These are phyloP conservation scores for Idaea aversata DNA, from an alignment of 2,888 invertebrate genomes.

Conservation along the genomic window DNA sequence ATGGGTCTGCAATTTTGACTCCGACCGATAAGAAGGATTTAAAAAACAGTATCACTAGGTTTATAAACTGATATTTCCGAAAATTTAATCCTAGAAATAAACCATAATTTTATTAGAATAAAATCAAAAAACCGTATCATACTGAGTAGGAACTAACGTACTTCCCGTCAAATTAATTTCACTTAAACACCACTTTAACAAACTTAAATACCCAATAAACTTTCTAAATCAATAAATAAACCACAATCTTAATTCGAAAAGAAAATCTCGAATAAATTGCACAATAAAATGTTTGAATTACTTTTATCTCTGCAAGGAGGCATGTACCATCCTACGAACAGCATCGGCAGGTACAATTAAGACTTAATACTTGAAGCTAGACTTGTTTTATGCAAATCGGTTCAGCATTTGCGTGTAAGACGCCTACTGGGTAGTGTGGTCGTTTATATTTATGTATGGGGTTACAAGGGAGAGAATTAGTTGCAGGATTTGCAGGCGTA, in stretches of 20 bases:
- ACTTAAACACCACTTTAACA: neutral
- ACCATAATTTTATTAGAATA: too few species aligned
- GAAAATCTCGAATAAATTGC: conserved; percentile 19
- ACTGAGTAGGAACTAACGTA: neutral
- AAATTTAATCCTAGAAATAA: too few species aligned
- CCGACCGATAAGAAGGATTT: too few species aligned
- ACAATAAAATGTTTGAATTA: conserved; percentile 63
- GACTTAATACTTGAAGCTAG: conserved; percentile 74
- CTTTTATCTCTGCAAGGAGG: conserved; percentile 60
- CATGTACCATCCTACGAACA: conserved; percentile 65
- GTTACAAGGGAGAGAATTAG: conserved; percentile 25
- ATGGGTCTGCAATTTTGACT: too few species aligned
- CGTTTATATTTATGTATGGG: conserved; percentile 5
- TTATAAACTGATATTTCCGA: too few species aligned
- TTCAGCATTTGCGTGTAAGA: conserved; percentile 66
- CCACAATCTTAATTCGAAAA: conserved; percentile 18
- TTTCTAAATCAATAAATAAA: conserved; percentile 16
- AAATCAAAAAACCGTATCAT: neutral
- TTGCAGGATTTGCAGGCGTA: conserved; percentile 19
- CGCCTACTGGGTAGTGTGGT: conserved; percentile 57
- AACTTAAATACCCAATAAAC: conserved; percentile 5
- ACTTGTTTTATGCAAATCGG: conserved; percentile 79
- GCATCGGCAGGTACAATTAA: conserved; percentile 72
- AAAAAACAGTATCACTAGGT: too few species aligned
- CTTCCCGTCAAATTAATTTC: neutral